Base-by-base conservation (phyloP, 2,797 vertebrate genomes). In the Pitangus sulphuratus region DNA sequence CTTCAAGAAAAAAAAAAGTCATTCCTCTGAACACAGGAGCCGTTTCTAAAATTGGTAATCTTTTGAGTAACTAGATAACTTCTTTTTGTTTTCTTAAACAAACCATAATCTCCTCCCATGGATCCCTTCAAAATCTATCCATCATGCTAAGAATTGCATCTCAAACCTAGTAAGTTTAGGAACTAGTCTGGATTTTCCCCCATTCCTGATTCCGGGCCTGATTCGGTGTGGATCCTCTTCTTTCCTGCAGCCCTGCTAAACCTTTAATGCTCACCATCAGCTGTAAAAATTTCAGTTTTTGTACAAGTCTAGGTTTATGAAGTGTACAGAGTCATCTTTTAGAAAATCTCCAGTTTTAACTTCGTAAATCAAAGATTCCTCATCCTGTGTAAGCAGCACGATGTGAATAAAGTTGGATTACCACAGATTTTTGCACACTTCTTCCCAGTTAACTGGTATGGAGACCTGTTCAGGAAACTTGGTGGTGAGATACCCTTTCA, bases 161-260 rank as follows among this genome's bases (percentile, higher is more conserved):
- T 51, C 33, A 53, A 53, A 61, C 24, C 15, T 16, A 30, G 8
- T 5, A 71, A 35, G 14, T 57, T 80, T 68, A 57, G 76, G 39
- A 35, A 30, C 39, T 12, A 13, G 19, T 20, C 28, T 1, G 7
- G 12, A 4, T 25, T 75, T 58, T 15, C 1, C 3, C 5, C 15
- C 13, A 18, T 39, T 33, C 33, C n/a, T 6, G 20, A 10, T 45
- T 31, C 47, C 11, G 8, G 21, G 30, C 21, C 3, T 0, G 4
- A 33, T 66, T 31, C 21, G 2, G 31, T 24, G 33, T 16, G 15
- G 24, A 28, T 30, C 22, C 6, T 62, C 12, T 17, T 8, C 31
- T 39, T 60, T 11, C 9, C 15, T 47, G 35, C 16, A 48, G 11
- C 8, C 3, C 18, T 83, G 14, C 17, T 78, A 44, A 79, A 70